Percentiles rank a stretch among this genome's conserved stretches.
These are phyloP conservation scores for Nomada hirtipes DNA, from an alignment of 2,888 invertebrate species.

Conservation along the genomic window DNA sequence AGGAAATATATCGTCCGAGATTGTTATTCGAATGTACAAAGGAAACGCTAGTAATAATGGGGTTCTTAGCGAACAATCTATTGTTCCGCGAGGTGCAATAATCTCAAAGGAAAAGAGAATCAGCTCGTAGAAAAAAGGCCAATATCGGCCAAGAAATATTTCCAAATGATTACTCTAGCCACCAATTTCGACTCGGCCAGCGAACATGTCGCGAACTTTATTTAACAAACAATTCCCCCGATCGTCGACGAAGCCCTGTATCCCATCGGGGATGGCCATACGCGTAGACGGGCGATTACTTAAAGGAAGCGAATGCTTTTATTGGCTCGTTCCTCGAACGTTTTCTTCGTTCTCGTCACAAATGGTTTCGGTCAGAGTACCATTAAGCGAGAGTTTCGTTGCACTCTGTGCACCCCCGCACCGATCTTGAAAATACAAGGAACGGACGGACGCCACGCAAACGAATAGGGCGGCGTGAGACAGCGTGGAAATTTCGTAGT, in stretches of 20 bases:
- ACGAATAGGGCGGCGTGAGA: background rate
- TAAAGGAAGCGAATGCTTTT: constrained; percentile 60
- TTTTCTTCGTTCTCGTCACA: constrained; percentile 37
- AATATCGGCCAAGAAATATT: too few species aligned
- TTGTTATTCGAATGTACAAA: too few species aligned
- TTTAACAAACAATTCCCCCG: constrained; percentile 21
- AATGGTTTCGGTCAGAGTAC: constrained; percentile 62
- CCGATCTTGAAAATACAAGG: constrained; percentile 53
- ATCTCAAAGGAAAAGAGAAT: too few species aligned
- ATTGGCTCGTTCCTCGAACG: constrained; percentile 61
- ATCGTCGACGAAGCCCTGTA: constrained; percentile 1
- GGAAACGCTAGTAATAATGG: too few species aligned
- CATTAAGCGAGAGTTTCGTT: constrained; percentile 61
- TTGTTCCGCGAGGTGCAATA: too few species aligned
- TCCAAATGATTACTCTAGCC: too few species aligned
- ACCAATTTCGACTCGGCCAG: too few species aligned
- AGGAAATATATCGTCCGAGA: too few species aligned
- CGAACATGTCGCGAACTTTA: background rate
- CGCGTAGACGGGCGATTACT: constrained; percentile 47
- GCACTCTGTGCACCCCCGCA: constrained; percentile 7
- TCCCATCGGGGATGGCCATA: constrained; percentile 43
- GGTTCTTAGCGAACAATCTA: too few species aligned
- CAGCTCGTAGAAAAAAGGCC: too few species aligned
- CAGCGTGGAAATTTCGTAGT: constrained; percentile 28
- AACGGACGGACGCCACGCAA: background rate